Base-by-base conservation (phyloP, 2,888 invertebrate genomes). In the Cheilosia vernalis region DNA sequence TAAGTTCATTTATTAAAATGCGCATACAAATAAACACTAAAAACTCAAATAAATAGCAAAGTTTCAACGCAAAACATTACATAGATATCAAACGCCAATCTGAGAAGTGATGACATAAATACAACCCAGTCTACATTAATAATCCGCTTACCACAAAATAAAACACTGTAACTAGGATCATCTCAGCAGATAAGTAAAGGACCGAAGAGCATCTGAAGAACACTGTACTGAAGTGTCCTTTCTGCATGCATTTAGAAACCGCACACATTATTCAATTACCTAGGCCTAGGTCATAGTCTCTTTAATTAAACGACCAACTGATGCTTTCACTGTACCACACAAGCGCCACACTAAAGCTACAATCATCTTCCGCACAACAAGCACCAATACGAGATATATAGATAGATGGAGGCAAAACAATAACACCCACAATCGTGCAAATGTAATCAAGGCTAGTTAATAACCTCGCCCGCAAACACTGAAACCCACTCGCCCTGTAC, bases 401-500 rank as follows among this genome's bases (percentile, higher is more conserved):
- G 37, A 37, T 37, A 37, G 37, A 37, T 37, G 4, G 13, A 42
- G 17, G 21, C 40, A 4, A 47, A 67, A 27, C 37, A 61, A 58
- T 44, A 9, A 53, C 37, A n/a, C 58, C 21, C 40, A 47, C 40
- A 21, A 44, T 61, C 53, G 44, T 72, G 66, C 61, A 66, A 72
- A 70, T 60, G 47, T 40, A 72, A 76, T 70, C 7, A 66, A 72
- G 40, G 51, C 42, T 61, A 77, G 21, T 61, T 61, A 67, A 37
- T 63, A 49, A 24, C 24, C 19, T 33, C 33, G 44, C 17, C 40
- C 47, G 10, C 33, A 37, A 19, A 40, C 58, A 21, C 3, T 37
- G 17, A 17, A 17, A 53, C 37, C 40, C 15, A 19, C 56, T 3
- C 9, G 42, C 17, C 21, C 4, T 10, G 51, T 55, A 94, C 96